A percentile compares a stretch with the other conserved stretches of the same genome.
Conservation (phyloP, 2,888 invertebrate genomes). For the Baccha elongata region DNA sequence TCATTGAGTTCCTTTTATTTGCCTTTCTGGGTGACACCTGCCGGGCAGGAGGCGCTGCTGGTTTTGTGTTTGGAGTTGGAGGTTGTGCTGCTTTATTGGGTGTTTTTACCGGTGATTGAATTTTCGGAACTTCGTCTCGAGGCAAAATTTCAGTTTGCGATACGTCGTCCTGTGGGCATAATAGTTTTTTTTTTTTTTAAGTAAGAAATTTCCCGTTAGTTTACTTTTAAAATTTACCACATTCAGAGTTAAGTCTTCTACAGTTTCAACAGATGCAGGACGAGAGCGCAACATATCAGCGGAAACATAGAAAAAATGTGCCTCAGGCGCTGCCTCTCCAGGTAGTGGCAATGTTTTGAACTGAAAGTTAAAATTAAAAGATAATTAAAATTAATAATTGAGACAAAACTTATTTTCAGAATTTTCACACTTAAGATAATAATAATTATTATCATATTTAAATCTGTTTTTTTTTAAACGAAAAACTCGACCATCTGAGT, state of each 20-base stretch:
- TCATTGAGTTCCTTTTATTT: slow-evolving; percentile 51
- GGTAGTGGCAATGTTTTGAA: slow-evolving; percentile 81
- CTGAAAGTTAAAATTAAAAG: no score
- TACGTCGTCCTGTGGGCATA: slow-evolving; percentile 41
- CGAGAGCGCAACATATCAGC: slow-evolving; percentile 83
- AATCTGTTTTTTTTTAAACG: no score
- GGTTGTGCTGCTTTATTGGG: slow-evolving; percentile 69
- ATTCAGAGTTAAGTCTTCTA: slow-evolving; percentile 78
- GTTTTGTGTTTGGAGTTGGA: slow-evolving; percentile 69
- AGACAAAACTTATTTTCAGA: no score
- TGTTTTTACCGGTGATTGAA: slow-evolving; percentile 36
- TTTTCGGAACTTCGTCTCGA: slow-evolving; percentile 47
- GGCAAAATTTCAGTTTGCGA: slow-evolving; percentile 51
- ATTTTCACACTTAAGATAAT: no score
- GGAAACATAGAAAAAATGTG: slow-evolving; percentile 90
- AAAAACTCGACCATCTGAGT: no score
- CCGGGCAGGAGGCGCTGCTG: slow-evolving; percentile 31
- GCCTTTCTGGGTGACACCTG: slow-evolving; percentile 47
- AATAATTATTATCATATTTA: no score
- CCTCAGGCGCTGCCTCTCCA: slow-evolving; percentile 89
- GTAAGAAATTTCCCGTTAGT: no score
- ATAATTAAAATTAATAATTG: no score
- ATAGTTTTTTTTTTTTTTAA: no score
- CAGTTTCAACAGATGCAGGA: slow-evolving; percentile 81
- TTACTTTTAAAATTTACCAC: slow-evolving; percentile 36